Percentiles rank a stretch among this genome's conserved stretches.
Evolutionary conservation across 2,797 vertebrate species (phyloP).

Genomic region (Masticophis lateralis): DNA sequence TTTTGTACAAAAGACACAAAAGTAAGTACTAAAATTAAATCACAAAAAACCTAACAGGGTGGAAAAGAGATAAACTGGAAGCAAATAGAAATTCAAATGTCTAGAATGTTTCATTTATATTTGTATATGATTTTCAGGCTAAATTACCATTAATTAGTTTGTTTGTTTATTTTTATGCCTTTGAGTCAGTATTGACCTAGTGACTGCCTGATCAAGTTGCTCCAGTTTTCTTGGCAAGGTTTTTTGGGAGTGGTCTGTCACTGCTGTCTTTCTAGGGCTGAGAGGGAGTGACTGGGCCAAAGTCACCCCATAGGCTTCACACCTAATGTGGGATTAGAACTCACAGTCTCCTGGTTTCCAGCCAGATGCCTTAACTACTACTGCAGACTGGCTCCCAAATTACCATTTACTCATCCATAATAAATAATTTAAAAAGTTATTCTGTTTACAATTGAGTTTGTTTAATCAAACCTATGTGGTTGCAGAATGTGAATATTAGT

Average conservation of each 20-base stretch:
- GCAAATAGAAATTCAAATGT: not conserved
- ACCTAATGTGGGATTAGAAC: not conserved
- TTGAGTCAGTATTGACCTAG: not conserved
- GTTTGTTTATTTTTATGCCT: not conserved
- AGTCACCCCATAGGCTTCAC: not conserved
- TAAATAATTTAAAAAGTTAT: not conserved
- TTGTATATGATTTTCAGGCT: not conserved
- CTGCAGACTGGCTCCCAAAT: not conserved
- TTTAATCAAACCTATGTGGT: not conserved
- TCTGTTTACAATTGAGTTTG: not conserved
- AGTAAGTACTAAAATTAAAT: not conserved
- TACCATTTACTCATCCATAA: not conserved
- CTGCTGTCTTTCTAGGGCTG: not conserved
- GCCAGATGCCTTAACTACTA: not conserved
- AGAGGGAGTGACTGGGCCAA: not conserved
- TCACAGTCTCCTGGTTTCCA: not conserved
- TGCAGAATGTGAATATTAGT: not conserved
- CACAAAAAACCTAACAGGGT: too few species aligned
- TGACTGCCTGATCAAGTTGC: not conserved
- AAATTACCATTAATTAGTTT: not conserved
- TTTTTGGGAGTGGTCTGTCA: not conserved
- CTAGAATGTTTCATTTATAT: not conserved
- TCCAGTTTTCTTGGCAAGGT: not conserved
- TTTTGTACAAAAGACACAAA: not conserved
- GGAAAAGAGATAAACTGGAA: not conserved